These are phyloP conservation scores for Catharus fuscescens DNA, from an alignment of 2,113 vertebrate genomes.

Conservation along the genomic window DNA sequence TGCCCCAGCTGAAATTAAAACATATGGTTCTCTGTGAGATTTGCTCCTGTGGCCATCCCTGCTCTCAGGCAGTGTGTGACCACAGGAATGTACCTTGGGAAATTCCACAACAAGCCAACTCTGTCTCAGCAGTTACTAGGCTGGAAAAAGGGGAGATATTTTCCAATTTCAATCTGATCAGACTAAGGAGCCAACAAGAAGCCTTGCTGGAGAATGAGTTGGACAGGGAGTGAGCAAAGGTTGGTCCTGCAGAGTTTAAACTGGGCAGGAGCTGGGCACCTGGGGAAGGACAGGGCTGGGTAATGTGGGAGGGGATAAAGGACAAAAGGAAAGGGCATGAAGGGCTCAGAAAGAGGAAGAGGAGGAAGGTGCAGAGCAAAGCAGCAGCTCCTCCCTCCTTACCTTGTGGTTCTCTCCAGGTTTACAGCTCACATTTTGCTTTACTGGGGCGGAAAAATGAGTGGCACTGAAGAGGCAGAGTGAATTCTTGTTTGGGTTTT, in stretches of 20 bases:
- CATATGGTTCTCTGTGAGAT: background rate
- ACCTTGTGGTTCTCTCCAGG: background rate
- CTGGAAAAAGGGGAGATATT: background rate
- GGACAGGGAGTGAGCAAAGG: rapidly evolving
- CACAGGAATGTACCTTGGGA: background rate
- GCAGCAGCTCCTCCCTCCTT: background rate
- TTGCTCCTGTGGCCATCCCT: background rate
- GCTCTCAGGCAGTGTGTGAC: background rate
- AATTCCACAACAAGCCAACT: background rate
- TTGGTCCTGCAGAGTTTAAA: background rate
- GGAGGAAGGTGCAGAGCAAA: background rate
- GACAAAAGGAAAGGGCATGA: background rate
- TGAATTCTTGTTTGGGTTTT: conserved; percentile 8
- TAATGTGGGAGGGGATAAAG: background rate
- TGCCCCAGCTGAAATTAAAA: background rate
- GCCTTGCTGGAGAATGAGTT: rapidly evolving
- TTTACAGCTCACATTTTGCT: background rate
- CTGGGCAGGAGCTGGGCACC: rapidly evolving
- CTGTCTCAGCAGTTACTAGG: background rate
- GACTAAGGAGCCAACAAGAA: background rate
- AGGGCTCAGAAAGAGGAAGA: background rate
- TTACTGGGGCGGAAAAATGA: conserved; percentile 2
- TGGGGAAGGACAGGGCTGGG: background rate
- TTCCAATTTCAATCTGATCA: background rate
- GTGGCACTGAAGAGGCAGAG: conserved; percentile 25